A percentile compares a stretch with the other conserved stretches of the same genome.
These are phyloP conservation scores for Zoroaster sp. DNA, from an alignment of 53 echinoderm and acorn worm species.

Conservation along the genomic window DNA sequence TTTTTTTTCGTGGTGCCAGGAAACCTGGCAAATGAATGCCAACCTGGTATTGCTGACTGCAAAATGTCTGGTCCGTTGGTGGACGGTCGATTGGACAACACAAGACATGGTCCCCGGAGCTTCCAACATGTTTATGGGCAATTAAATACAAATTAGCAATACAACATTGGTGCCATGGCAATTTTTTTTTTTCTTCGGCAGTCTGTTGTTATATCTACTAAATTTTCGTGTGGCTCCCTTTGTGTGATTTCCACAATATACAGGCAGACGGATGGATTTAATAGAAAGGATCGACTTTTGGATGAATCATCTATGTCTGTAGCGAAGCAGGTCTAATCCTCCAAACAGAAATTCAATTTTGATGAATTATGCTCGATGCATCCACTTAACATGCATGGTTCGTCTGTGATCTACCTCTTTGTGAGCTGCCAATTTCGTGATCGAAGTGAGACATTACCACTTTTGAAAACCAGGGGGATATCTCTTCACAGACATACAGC, in stretches of 20 bases:
- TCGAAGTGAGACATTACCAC: no score
- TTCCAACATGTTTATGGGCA: slow-evolving; percentile 16
- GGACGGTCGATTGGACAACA: slow-evolving; percentile 33
- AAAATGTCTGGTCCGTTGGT: not conserved
- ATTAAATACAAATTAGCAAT: slow-evolving; percentile 46
- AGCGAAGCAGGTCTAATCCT: not conserved
- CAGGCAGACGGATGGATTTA: not conserved
- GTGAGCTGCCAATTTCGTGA: no score
- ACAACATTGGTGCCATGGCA: slow-evolving; percentile 28
- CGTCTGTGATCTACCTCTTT: not conserved
- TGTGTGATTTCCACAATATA: not conserved
- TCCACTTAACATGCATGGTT: not conserved
- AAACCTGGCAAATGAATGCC: not conserved
- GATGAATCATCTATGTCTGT: not conserved
- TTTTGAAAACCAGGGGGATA: no score
- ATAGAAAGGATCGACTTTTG: not conserved
- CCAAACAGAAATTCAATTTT: not conserved
- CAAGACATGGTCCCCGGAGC: not conserved
- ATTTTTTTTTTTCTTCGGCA: not conserved
- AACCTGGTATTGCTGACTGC: not conserved
- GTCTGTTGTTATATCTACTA: not conserved
- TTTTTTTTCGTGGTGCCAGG: slow-evolving; percentile 31
- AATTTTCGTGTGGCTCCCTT: no score
- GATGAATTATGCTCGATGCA: not conserved
- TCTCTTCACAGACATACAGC: no score